Evolutionary conservation across 2,888 invertebrate species (phyloP).

Genomic region (Tortricodes alternella): DNA sequence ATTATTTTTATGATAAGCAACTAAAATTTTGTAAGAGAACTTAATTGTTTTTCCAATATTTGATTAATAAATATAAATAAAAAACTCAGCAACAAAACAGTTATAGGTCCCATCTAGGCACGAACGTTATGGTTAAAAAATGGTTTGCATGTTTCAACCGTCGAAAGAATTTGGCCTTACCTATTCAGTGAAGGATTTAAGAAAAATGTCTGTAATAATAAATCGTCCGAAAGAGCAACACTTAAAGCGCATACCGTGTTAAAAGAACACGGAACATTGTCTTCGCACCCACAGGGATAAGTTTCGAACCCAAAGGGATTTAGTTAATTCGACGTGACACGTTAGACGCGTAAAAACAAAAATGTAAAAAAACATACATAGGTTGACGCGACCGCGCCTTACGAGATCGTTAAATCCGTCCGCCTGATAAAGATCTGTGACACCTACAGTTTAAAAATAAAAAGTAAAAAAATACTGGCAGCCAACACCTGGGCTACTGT

Average conservation of each 20-base stretch:
- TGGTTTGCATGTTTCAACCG: no score
- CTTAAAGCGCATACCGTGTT: slow-evolving; percentile 16
- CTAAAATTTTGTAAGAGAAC: no score
- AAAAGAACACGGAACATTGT: slow-evolving; percentile 41
- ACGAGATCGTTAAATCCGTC: slow-evolving; percentile 77
- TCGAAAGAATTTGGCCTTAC: no score
- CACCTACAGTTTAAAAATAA: slow-evolving; percentile 59
- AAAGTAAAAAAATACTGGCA: slow-evolving; percentile 55
- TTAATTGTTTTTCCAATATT: no score
- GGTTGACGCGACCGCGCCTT: slow-evolving; percentile 69
- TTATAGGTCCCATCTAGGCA: no score
- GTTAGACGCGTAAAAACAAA: slow-evolving; percentile 65
- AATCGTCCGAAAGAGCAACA: slow-evolving; percentile 5
- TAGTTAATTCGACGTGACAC: slow-evolving; percentile 78
- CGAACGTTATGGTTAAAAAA: no score
- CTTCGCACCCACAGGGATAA: slow-evolving; percentile 62
- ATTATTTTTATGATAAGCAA: no score
- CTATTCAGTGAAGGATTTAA: no score
- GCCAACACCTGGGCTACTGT: slow-evolving; percentile 72
- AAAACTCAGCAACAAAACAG: no score
- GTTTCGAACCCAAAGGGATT: slow-evolving; percentile 69
- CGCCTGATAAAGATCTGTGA: slow-evolving; percentile 78
- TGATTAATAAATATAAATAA: no score
- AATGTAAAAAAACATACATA: slow-evolving; percentile 56
- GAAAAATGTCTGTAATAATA: neutral